These are phyloP conservation scores for Crossocerus cetratus DNA, from an alignment of 2,888 invertebrate genomes.

Conservation along the genomic window DNA sequence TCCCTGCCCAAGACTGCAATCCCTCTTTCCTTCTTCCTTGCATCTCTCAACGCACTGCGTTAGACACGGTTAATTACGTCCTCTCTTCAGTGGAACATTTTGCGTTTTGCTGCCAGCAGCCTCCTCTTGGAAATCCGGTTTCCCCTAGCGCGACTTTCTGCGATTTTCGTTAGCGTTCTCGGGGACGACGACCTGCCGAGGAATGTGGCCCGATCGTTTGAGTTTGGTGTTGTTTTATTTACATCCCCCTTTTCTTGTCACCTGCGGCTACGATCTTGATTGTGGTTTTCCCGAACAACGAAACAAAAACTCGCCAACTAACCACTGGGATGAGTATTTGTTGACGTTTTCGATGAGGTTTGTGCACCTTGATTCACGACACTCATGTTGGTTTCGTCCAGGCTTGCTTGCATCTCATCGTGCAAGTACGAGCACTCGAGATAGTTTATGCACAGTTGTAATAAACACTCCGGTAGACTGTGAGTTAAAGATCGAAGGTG, in stretches of 20 bases:
- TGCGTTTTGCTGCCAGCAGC: conserved; percentile 4
- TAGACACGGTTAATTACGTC: neutral
- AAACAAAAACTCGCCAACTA: no score
- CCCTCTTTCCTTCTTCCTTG: neutral
- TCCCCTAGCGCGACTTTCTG: conserved; percentile 29
- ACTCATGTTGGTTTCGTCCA: no score
- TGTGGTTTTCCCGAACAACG: no score
- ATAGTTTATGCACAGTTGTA: no score
- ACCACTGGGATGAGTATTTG: no score
- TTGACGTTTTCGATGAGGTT: no score
- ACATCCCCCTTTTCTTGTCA: neutral
- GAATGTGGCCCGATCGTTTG: conserved; percentile 13
- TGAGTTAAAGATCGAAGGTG: no score
- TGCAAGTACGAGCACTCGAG: no score
- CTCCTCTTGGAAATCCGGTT: conserved; percentile 27
- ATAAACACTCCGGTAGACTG: no score
- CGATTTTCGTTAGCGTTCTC: conserved; percentile 37
- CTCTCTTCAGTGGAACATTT: neutral
- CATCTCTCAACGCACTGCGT: neutral
- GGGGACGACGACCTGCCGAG: conserved; percentile 38
- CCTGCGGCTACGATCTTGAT: neutral
- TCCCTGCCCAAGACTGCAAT: neutral
- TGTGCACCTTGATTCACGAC: no score
- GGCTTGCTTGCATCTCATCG: no score
- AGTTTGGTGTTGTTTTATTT: conserved; percentile 42